Conservation (phyloP, 2,888 invertebrate genomes). For the Xestia rhomboidea region DNA sequence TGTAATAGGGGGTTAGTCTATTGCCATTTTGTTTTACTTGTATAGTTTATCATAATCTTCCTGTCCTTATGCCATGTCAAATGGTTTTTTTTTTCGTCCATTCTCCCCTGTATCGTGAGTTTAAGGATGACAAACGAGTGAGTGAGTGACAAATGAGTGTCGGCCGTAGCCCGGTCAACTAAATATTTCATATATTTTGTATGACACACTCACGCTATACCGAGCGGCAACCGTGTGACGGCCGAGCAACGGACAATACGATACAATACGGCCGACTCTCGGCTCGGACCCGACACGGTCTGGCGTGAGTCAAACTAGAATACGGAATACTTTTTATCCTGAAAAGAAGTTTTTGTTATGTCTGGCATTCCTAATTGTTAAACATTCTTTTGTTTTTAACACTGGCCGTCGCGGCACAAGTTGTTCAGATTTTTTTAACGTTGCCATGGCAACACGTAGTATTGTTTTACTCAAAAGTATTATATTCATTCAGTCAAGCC, state of each 20-base stretch:
- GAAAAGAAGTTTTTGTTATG: background rate
- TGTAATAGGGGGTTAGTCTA: background rate
- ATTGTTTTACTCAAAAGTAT: constrained; percentile 38
- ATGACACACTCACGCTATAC: too few relatives aligned
- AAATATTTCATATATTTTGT: too few relatives aligned
- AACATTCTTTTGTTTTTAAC: background rate
- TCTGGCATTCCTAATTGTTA: background rate
- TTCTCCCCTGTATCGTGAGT: background rate
- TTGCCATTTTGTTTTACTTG: background rate
- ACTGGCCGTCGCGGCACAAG: background rate
- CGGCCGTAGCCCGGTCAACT: too few relatives aligned
- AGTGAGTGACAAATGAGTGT: too few relatives aligned
- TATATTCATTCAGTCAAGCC: constrained; percentile 4
- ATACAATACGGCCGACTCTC: too few relatives aligned
- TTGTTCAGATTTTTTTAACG: background rate
- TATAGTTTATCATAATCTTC: too few relatives aligned
- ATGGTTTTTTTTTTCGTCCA: background rate
- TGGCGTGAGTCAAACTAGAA: background rate
- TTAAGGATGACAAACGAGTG: too few relatives aligned
- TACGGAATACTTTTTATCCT: background rate
- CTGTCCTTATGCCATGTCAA: background rate
- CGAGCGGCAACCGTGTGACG: too few relatives aligned
- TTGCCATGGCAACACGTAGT: constrained; percentile 26
- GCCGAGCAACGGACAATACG: too few relatives aligned
- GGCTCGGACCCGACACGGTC: too few relatives aligned